These are phyloP conservation scores for Sipha flava DNA, from an alignment of 1,140 invertebrate genomes.

Conservation along the genomic window DNA sequence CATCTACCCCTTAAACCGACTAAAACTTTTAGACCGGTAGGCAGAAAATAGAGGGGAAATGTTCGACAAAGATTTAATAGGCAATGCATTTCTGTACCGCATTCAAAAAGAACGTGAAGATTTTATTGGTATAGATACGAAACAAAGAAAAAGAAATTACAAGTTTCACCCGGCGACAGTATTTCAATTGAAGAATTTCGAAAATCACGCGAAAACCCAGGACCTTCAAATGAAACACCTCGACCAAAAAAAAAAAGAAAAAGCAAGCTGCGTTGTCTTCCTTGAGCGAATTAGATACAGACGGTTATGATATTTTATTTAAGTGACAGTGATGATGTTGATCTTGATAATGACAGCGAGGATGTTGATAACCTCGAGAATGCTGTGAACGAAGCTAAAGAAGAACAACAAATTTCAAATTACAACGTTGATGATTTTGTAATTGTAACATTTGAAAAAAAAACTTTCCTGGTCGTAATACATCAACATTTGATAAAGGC, in stretches of 20 bases:
- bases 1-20: not conserved
- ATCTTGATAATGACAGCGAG: not conserved
- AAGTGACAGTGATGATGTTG: not conserved
- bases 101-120: conserved; percentile 27
- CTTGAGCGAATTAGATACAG: not conserved
- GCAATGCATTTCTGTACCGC: conserved; percentile 37
- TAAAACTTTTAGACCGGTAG: not conserved
- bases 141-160: conserved; percentile 12
- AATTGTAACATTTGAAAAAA: not conserved
- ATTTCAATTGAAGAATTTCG: not conserved
- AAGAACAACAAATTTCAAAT: not conserved
- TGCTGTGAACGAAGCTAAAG: too few species aligned
- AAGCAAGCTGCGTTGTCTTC: not conserved
- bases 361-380: too few species aligned
- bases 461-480: conserved; percentile 4
- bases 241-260: not conserved
- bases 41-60: not conserved
- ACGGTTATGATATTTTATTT: not conserved
- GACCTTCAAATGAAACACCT: not conserved
- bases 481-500: not conserved
- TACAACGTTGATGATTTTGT: not conserved
- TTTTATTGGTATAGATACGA: conserved; percentile 28
- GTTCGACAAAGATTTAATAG: conserved; percentile 38
- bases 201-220: not conserved
- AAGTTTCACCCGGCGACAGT: not conserved